phyloP scores from a whole-genome alignment of 2,113 vertebrate species.

The Bungarus multicinctus region DNA sequence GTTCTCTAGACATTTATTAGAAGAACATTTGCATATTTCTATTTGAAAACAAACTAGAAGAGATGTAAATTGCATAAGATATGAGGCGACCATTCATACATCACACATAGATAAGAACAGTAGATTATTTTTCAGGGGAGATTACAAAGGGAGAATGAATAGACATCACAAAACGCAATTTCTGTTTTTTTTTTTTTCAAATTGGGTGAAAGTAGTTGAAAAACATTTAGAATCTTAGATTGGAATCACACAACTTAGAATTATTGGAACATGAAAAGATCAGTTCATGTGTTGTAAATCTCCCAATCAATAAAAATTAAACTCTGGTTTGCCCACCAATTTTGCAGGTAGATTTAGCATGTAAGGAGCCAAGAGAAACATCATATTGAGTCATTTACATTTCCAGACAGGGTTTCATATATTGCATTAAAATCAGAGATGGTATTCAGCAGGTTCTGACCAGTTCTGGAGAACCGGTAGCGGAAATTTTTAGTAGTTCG shows the following conservation, averaged over 20 bases:
- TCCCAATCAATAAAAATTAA: neutral
- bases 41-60: neutral
- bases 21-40: neutral
- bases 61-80: neutral
- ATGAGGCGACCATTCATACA: neutral
- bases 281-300: neutral
- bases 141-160: neutral
- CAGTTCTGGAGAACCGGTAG: too few species aligned
- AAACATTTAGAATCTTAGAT: neutral
- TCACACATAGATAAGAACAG: neutral
- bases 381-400: neutral
- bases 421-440: neutral
- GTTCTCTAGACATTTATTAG: neutral
- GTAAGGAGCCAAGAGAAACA: neutral
- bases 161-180: neutral
- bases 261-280: neutral
- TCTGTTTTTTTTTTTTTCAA: neutral
- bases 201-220: neutral
- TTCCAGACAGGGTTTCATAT: neutral
- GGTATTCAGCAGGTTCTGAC: too few species aligned
- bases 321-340: neutral
- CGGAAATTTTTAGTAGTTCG: too few species aligned
- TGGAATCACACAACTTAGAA: neutral
- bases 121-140: neutral
- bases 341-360: neutral